phyloP scores from a whole-genome alignment of 92 coral and sea anemone species.

The Parazoanthus darwini region DNA sequence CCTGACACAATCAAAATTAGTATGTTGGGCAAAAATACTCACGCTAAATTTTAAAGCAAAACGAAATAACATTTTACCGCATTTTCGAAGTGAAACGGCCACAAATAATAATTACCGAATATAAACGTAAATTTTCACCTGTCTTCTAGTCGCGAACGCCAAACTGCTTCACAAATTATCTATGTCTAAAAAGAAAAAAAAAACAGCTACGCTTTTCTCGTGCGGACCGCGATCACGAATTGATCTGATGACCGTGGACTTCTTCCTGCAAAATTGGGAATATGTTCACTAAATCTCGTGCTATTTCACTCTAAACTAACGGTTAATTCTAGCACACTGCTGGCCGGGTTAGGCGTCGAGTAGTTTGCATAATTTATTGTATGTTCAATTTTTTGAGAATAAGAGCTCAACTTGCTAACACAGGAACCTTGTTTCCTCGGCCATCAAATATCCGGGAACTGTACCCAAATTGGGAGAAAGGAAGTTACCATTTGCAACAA shows the following conservation, averaged over 20 bases:
- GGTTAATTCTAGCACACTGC: constrained; percentile 30
- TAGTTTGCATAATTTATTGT: constrained; percentile 71
- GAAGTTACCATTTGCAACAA: constrained; percentile 15
- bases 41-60: constrained; percentile 11
- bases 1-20: constrained; percentile 32
- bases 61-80: constrained; percentile 9
- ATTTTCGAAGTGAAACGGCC: constrained; percentile 28
- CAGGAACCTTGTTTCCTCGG: constrained; percentile 13
- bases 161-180: constrained; percentile 30
- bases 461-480: not conserved
- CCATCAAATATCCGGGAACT: constrained; percentile 28
- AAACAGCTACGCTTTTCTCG: not conserved
- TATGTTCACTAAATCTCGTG: not conserved
- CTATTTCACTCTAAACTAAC: constrained; percentile 20
- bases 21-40: not conserved
- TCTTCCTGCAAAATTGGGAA: not conserved
- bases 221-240: not conserved
- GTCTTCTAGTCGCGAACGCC: constrained; percentile 36
- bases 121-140: constrained; percentile 42
- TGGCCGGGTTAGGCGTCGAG: constrained; percentile 43
- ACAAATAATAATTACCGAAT: constrained; percentile 24
- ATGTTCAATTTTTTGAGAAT: constrained; percentile 64
- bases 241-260: not conserved
- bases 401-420: constrained; percentile 39
- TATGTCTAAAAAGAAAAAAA: constrained; percentile 10